Conservation (phyloP, 1,140 invertebrate genomes). For the Anthonomus grandis region DNA sequence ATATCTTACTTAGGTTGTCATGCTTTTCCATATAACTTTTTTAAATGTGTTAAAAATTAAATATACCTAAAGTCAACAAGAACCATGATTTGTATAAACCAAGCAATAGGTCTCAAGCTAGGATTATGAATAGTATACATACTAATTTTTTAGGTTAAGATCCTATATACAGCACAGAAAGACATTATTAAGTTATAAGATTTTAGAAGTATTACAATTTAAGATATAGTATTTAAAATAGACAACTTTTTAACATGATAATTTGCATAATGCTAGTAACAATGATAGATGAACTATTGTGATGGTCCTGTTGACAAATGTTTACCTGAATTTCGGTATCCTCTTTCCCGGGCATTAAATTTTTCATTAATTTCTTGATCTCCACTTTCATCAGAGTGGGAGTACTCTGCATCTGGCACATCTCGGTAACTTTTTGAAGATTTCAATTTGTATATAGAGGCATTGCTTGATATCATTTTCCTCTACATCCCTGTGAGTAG, state of each 20-base stretch:
- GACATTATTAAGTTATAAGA: not conserved
- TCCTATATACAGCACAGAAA: not conserved
- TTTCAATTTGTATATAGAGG: conserved; percentile 48
- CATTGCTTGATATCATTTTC: conserved; percentile 51
- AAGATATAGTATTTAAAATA: not conserved
- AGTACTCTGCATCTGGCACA: conserved; percentile 38
- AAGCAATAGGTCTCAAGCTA: too few species aligned
- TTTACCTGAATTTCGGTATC: conserved; percentile 28
- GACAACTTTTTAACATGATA: not conserved
- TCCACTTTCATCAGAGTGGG: conserved; percentile 37
- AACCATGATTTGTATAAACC: too few species aligned
- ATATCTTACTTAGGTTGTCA: too few species aligned
- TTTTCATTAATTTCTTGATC: conserved; percentile 39
- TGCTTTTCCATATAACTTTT: too few species aligned
- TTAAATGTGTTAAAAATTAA: too few species aligned
- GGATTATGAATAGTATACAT: too few species aligned
- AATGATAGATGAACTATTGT: not conserved
- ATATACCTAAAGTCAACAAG: too few species aligned
- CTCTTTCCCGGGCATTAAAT: conserved; percentile 44
- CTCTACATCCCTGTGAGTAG: not conserved
- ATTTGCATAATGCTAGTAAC: not conserved
- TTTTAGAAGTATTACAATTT: not conserved
- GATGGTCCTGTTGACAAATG: not conserved
- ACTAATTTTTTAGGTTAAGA: not conserved
- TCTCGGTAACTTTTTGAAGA: conserved; percentile 50